Evolutionary conservation across 2,113 vertebrate genomes (phyloP).

Genomic region (Eleginops maclovinus): DNA sequence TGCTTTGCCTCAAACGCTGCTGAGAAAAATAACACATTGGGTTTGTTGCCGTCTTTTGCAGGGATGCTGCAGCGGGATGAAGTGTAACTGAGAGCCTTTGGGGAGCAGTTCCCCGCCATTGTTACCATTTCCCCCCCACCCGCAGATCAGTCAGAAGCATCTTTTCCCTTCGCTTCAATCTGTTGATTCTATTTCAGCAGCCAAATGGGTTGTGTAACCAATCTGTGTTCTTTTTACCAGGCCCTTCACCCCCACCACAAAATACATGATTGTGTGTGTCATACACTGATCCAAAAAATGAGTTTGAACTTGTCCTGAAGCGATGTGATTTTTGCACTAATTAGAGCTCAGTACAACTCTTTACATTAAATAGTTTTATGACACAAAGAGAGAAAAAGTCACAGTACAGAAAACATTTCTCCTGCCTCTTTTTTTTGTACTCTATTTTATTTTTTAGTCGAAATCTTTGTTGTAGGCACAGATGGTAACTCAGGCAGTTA

Average conservation of each 20-base stretch:
- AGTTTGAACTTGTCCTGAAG: slow-evolving; percentile 40
- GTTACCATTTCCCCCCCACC: slow-evolving; percentile 40
- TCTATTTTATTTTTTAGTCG: slow-evolving; percentile 15
- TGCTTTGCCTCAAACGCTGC: slow-evolving; percentile 20
- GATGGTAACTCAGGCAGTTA: slow-evolving; percentile 20
- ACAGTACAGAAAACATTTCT: not conserved
- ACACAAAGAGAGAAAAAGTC: not conserved
- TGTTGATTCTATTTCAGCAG: slow-evolving; percentile 49
- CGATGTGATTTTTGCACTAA: slow-evolving; percentile 29
- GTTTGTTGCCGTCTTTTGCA: slow-evolving; percentile 24
- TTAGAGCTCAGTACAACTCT: slow-evolving; percentile 22
- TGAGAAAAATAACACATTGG: slow-evolving; percentile 29
- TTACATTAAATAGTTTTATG: slow-evolving; percentile 14
- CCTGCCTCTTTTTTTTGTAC: not conserved
- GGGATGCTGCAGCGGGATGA: slow-evolving; percentile 33
- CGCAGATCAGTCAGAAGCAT: slow-evolving; percentile 48
- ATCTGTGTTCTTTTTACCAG: slow-evolving; percentile 52
- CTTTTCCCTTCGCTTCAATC: slow-evolving; percentile 56
- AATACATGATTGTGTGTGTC: slow-evolving; percentile 26
- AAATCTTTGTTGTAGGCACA: slow-evolving; percentile 19
- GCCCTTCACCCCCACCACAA: slow-evolving; percentile 14
- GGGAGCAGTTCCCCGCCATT: slow-evolving; percentile 45
- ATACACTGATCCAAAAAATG: slow-evolving; percentile 6
- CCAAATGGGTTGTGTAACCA: slow-evolving; percentile 51
- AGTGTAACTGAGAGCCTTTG: slow-evolving; percentile 36